Evolutionary conservation across 2,888 invertebrate genomes (phyloP).

Genomic region (Tetramorium bicarinatum): DNA sequence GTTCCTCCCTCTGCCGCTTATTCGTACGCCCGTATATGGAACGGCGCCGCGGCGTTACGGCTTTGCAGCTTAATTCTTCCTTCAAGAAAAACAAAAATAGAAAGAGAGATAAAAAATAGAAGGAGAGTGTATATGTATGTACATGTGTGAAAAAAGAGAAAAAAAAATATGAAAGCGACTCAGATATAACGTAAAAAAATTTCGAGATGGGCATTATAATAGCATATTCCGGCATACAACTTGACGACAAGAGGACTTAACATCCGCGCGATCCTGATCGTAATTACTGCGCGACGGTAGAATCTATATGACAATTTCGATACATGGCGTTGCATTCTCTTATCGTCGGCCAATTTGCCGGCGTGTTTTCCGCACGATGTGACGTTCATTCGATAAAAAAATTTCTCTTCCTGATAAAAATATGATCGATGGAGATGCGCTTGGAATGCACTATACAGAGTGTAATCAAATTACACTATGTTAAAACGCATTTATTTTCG

Average conservation of each 20-base stretch:
- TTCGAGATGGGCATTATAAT: conserved; percentile 8
- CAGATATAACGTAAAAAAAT: conserved; percentile 31
- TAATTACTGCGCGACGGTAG: conserved; percentile 12
- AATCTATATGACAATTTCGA: conserved; percentile 9
- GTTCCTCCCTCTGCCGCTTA: conserved; percentile 10
- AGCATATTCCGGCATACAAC: neutral
- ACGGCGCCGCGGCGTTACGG: neutral
- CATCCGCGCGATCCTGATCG: conserved; percentile 8
- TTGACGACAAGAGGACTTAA: neutral
- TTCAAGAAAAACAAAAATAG: neutral
- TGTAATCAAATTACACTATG: conserved; percentile 7
- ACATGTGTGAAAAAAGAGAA: neutral
- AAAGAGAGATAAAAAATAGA: neutral
- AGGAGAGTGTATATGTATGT: neutral
- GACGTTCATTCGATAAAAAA: conserved; percentile 16
- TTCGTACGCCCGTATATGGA: neutral
- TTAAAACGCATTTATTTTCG: conserved; percentile 18
- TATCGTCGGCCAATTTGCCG: conserved; percentile 1
- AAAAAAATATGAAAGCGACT: conserved; percentile 1
- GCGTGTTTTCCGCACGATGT: neutral
- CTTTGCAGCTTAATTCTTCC: conserved; percentile 42
- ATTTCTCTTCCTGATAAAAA: neutral
- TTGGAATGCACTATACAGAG: neutral
- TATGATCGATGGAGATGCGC: conserved; percentile 11
- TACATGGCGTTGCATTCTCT: neutral